Base-by-base conservation (phyloP, 2,888 invertebrate genomes). In the Adelognathus sp. region DNA sequence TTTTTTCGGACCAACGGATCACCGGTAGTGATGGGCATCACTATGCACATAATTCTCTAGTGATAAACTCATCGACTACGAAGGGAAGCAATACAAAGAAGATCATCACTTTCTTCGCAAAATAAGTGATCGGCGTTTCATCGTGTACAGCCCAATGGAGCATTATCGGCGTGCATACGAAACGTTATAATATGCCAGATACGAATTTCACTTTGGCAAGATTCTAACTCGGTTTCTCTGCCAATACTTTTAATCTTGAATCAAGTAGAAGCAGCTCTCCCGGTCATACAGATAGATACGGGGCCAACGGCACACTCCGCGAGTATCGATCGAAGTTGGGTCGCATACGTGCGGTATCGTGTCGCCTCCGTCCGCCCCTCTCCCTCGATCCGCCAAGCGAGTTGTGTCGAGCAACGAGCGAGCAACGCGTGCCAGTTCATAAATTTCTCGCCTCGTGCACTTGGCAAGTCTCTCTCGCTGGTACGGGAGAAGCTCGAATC, bases 361-460 rank as follows among this genome's bases (percentile, higher is more conserved):
- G 71, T 76, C 76, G 66, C 60, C 61, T 61, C 29, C 33, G 29
- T 50, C 50, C 21, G 33, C 56, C 44, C 41, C 60, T 14, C 14
- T 29, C 7, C 16, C 41, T 16, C 11, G 31, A 54, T 67, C 60
- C 64, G 50, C 61, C 67, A 69, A 71, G 61, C 61, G 39, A 52
- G 46, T 36, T 54, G 44, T 41, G 33, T 18, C 50, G 67, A 73
- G 76, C 60, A 79, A 63, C 74, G 70, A 79, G 74, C 41, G 64
- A 61, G 56, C 27, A 67, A 67, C 79, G 81, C 81, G 81, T 81
- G 81, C 81, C 79, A 79, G 81, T 81, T 81, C 79, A 81, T 81
- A 81, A 81, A 81, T 81, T 80, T 79, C 81, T 77, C 74, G 72
- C 76, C 74, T 78, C 71, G 80, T 80, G 77, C 75, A 81, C 77